A percentile compares a stretch with the other conserved stretches of the same genome.
Evolutionary conservation across 2,888 invertebrate genomes (phyloP).

Genomic region (Choristoneura rosaceana): DNA sequence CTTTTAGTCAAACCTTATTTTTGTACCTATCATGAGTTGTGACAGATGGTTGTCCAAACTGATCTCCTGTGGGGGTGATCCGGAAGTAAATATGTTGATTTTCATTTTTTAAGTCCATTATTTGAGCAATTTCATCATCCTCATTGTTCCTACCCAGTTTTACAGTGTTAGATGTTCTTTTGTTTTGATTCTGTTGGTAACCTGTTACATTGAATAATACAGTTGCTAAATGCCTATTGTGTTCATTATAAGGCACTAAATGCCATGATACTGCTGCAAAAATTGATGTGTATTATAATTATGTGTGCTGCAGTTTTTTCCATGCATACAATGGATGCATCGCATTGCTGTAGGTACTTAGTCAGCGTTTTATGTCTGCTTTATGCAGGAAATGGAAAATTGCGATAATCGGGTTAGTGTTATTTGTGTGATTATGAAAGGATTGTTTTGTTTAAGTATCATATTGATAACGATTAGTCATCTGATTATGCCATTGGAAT

Average conservation of each 20-base stretch:
- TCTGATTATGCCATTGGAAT: neutral
- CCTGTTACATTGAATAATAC: constrained; percentile 12
- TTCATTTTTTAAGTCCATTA: neutral
- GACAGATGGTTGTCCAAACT: constrained; percentile 34
- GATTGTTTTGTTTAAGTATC: neutral
- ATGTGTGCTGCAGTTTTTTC: constrained; percentile 19
- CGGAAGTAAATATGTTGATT: constrained; percentile 27
- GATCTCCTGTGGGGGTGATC: constrained; percentile 34
- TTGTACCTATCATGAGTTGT: constrained; percentile 28
- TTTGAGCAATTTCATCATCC: neutral
- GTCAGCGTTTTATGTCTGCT: constrained; percentile 21
- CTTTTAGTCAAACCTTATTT: neutral
- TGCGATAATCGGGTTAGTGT: neutral
- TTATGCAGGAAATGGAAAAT: constrained; percentile 12
- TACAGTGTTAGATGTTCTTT: neutral
- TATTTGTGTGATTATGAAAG: neutral
- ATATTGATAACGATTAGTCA: neutral
- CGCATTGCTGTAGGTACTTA: constrained; percentile 1
- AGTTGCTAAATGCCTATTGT: constrained; percentile 30
- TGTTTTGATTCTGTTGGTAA: constrained; percentile 3
- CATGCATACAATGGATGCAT: constrained; percentile 21
- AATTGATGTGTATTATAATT: neutral
- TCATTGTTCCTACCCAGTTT: neutral
- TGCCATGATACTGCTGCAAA: neutral
- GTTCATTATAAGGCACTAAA: constrained; percentile 14